These are phyloP conservation scores for Caiman crocodilus DNA, from an alignment of 2,797 vertebrate species.

Conservation along the genomic window DNA sequence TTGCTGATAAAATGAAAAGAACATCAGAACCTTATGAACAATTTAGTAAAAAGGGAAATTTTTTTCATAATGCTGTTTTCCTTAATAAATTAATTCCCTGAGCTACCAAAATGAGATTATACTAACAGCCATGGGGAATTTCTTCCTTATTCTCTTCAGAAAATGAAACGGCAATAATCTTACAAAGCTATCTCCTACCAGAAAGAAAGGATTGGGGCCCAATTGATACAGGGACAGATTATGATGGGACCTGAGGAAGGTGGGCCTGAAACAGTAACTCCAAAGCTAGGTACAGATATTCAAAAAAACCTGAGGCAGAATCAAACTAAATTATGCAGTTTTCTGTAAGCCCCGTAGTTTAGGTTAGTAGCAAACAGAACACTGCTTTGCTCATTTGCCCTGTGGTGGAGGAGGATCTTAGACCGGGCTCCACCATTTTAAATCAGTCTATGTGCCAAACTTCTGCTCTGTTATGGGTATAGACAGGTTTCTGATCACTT, in stretches of 20 bases:
- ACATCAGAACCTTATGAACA: background rate
- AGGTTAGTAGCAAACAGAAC: background rate
- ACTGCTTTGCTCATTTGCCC: no score
- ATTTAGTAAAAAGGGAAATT: background rate
- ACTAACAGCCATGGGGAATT: background rate
- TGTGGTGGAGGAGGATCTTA: no score
- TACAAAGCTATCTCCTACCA: background rate
- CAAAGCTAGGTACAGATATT: background rate
- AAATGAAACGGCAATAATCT: background rate
- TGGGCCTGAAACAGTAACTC: background rate
- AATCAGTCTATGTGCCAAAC: no score
- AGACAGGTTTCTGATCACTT: no score
- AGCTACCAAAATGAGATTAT: background rate
- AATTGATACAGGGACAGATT: background rate
- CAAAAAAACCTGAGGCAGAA: background rate
- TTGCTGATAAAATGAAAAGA: background rate
- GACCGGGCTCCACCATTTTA: no score
- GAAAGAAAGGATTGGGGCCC: background rate
- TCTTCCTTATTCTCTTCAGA: background rate
- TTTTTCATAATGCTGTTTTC: background rate
- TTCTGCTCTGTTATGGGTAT: no score
- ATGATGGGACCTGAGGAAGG: accelerated
- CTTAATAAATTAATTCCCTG: background rate
- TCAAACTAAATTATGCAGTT: accelerated
- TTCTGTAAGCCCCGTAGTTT: background rate